These are phyloP conservation scores for Osmerus mordax DNA, from an alignment of 2,113 vertebrate species.

Conservation along the genomic window DNA sequence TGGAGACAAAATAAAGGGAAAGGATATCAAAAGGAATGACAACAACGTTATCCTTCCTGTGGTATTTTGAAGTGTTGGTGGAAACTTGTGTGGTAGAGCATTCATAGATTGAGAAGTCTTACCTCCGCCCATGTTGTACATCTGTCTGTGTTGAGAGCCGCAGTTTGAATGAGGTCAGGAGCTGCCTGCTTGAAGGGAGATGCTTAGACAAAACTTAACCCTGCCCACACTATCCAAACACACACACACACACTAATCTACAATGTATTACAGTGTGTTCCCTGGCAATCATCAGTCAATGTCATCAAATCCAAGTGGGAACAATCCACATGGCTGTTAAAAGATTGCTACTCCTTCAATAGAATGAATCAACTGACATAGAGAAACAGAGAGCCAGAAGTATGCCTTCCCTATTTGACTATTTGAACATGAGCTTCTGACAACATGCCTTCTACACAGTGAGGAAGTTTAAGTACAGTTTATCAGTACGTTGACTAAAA, in stretches of 20 bases:
- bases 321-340: background rate
- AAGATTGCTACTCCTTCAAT: background rate
- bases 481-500: too few species aligned
- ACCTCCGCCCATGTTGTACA: conserved; percentile 5
- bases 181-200: background rate
- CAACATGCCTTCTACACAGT: too few species aligned
- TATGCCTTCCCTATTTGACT: too few species aligned
- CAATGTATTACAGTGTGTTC: background rate
- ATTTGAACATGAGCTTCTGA: too few species aligned
- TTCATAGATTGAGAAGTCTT: background rate
- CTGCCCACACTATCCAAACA: background rate
- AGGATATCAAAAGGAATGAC: background rate
- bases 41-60: background rate
- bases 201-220: background rate
- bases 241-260: conserved; percentile 2
- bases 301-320: background rate
- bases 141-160: conserved; percentile 7
- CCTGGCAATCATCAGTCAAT: background rate
- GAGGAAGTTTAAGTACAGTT: too few species aligned
- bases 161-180: background rate
- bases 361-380: too few species aligned
- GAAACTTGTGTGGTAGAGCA: background rate
- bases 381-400: too few species aligned
- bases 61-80: background rate
- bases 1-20: background rate